Conservation (phyloP, 2,797 vertebrate genomes). For the Gymnothorax javanicus region DNA sequence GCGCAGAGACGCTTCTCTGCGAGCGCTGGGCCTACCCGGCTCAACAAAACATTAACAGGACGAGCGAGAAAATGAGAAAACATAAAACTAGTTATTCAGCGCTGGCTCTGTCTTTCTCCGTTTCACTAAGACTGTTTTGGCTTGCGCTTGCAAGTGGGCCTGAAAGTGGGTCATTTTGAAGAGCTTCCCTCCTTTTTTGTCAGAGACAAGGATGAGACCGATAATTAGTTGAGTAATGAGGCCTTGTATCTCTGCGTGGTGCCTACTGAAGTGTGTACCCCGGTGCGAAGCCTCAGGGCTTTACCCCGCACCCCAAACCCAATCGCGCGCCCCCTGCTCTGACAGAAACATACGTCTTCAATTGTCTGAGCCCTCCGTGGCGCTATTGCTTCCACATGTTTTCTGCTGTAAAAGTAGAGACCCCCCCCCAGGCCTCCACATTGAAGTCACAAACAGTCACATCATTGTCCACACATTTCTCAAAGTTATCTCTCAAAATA, state of each 20-base stretch:
- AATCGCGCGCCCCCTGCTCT: constrained; percentile 41
- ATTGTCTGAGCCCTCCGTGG: constrained; percentile 63
- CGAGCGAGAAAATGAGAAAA: constrained; percentile 9
- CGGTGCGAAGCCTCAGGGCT: constrained; percentile 56
- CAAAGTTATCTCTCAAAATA: neutral
- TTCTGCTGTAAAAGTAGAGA: constrained; percentile 69
- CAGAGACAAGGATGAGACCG: neutral
- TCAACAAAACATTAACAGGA: neutral
- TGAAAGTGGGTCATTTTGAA: neutral
- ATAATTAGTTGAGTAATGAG: constrained; percentile 54
- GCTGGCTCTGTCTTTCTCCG: neutral
- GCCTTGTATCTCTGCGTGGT: constrained; percentile 35
- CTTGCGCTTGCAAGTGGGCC: neutral
- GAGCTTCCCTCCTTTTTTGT: neutral
- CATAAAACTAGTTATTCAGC: neutral
- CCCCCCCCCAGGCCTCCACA: constrained; percentile 10
- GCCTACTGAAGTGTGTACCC: constrained; percentile 45
- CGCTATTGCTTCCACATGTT: constrained; percentile 98
- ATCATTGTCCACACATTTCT: constrained; percentile 5
- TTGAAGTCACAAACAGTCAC: constrained; percentile 7
- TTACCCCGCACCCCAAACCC: constrained; percentile 27
- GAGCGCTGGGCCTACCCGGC: neutral
- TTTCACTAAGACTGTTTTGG: neutral
- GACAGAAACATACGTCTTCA: constrained; percentile 58
- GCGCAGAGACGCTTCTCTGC: constrained; percentile 24